Percentiles rank a stretch among this genome's conserved stretches.
Conservation (phyloP, 2,113 vertebrate genomes). For the Myanophis thanlyinensis region DNA sequence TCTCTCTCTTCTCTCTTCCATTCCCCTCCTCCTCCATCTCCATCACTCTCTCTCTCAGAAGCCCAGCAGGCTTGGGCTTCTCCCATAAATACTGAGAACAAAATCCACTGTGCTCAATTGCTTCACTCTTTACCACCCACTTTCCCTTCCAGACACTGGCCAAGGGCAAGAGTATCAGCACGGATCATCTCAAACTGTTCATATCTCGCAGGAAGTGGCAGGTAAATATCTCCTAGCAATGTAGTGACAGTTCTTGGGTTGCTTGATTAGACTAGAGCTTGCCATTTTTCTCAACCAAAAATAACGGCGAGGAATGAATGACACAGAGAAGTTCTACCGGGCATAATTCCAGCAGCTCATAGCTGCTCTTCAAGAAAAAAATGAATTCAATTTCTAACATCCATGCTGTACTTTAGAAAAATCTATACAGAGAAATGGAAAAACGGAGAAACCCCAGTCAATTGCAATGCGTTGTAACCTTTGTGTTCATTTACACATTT, state of each 20-base stretch:
- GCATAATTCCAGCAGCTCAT: not conserved
- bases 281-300: not conserved
- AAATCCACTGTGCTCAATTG: not conserved
- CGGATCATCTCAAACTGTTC: slow-evolving; percentile 91
- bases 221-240: slow-evolving; percentile 64
- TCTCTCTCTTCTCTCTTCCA: too few relatives aligned
- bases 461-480: not conserved
- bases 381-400: not conserved
- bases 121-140: slow-evolving; percentile 15
- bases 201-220: slow-evolving; percentile 94
- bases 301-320: not conserved
- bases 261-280: not conserved
- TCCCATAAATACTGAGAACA: not conserved
- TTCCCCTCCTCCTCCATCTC: too few relatives aligned
- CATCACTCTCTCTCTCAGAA: not conserved
- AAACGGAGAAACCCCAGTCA: not conserved
- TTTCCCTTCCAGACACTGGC: slow-evolving; percentile 77
- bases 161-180: slow-evolving; percentile 87
- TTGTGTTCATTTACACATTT: not conserved
- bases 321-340: not conserved
- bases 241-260: not conserved
- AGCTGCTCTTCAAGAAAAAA: not conserved
- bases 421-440: not conserved
- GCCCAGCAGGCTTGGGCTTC: not conserved
- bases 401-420: not conserved